Percentiles rank a stretch among this genome's conserved stretches.
Conservation (phyloP, 2,797 vertebrate species). For the Chiroxiphia lanceolata region DNA sequence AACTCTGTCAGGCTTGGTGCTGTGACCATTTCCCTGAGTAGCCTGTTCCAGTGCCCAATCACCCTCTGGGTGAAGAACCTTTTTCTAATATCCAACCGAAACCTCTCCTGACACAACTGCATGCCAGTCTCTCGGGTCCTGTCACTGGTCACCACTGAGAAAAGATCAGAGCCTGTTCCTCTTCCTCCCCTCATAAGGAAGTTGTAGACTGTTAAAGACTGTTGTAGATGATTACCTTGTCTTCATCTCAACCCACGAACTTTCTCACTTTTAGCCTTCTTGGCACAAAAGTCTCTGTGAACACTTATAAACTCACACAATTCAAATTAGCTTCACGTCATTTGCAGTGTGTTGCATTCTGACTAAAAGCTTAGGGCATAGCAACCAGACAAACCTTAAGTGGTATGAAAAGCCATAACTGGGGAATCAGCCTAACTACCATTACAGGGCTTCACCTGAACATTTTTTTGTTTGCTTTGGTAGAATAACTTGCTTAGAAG, state of each 20-base stretch:
- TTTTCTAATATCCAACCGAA: not conserved
- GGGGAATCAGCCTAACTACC: not conserved
- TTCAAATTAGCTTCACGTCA: not conserved
- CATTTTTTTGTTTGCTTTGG: not conserved
- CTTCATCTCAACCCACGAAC: not conserved
- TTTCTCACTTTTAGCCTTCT: not conserved
- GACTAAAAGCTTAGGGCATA: not conserved
- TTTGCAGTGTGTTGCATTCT: not conserved
- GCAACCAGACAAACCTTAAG: not conserved
- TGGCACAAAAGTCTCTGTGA: not conserved
- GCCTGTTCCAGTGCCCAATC: not conserved
- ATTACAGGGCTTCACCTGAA: not conserved
- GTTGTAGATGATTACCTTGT: not conserved
- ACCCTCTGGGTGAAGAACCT: not conserved
- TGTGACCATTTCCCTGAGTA: not conserved
- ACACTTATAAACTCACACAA: not conserved
- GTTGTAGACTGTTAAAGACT: not conserved
- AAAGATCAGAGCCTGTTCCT: not conserved
- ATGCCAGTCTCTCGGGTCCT: not conserved
- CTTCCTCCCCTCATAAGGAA: not conserved
- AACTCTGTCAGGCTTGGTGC: not conserved
- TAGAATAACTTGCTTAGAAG: not conserved
- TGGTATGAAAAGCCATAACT: not conserved
- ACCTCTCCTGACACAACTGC: not conserved
- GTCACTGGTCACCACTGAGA: not conserved